These are phyloP conservation scores for Tyrannus savana DNA, from an alignment of 2,113 vertebrate genomes.

Conservation along the genomic window DNA sequence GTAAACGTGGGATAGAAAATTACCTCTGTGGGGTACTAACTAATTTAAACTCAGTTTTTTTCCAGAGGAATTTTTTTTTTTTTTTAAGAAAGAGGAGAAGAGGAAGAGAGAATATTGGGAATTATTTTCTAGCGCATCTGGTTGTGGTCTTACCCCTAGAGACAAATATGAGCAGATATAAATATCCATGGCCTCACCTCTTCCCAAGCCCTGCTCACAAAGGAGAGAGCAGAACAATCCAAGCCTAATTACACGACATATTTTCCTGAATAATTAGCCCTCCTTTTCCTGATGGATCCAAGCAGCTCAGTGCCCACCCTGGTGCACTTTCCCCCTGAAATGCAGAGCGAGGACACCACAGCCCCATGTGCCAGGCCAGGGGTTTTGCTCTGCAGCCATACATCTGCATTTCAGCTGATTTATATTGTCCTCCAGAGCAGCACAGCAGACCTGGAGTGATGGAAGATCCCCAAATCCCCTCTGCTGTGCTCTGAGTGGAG, in stretches of 20 bases:
- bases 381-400: not conserved
- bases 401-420: not conserved
- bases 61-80: not conserved
- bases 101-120: not conserved
- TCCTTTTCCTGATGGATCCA: not conserved
- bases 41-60: not conserved
- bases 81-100: not conserved
- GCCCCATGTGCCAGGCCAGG: not conserved
- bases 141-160: not conserved
- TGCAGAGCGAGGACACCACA: not conserved
- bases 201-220: not conserved
- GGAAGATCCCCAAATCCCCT: not conserved
- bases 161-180: not conserved
- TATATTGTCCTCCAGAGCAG: no score
- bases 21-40: not conserved
- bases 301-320: not conserved
- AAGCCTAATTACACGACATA: not conserved
- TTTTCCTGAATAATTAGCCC: not conserved
- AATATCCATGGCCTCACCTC: not conserved
- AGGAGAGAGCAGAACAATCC: not conserved
- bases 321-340: rapidly evolving
- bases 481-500: not conserved
- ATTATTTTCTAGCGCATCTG: not conserved
- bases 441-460: not conserved
- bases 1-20: not conserved